Evolutionary conservation across 2,888 invertebrate species (phyloP), one percentile per base, ranked within the genome.

Genomic region (Dicycla oo): DNA sequence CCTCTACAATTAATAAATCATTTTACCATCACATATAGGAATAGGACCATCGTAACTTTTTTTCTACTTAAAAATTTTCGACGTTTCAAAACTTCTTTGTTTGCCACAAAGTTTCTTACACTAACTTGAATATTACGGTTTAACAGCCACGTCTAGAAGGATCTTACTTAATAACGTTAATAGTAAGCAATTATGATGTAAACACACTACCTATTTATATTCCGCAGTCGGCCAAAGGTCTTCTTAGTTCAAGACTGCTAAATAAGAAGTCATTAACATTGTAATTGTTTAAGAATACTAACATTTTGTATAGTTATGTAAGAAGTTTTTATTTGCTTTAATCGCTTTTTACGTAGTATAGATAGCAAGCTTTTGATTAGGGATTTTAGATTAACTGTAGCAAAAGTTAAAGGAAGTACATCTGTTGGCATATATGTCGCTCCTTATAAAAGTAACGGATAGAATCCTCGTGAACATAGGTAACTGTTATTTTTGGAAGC

Each of bases 191-290:
- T 81, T 76, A 85, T 75, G 62, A 61, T 75, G 69, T 67, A 69
- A 75, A 66, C 38, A 73, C 57, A 58, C 40, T 62, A 79, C 57
- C 65, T 65, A 58, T 67, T 75, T 64, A 69, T 78, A 78, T 45
- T 45, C 56, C 45, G 18, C 38, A 61, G 65, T 51, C 54, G 72
- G 69, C 57, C 71, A 86, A 81, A 84, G 84, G 84, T 84, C 72
- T 54, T n/a, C 30, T 47, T 1, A 66, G 80, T 83, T 81, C 81
- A 83, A 83, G 72, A 72, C 54, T 40, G 26, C 56, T 56, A 53
- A 73, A 73, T 69, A 60, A 76, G 70, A 75, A 66, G 61, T 62
- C 58, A 77, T 80, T 75, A 73, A 75, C 61, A 34, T 47, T 13
- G 18, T 45, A 53, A 78, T 71, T 71, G 61, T 64, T 65, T 38